These are phyloP conservation scores for Vireo altiloquus DNA, from an alignment of 2,113 vertebrate species.

Conservation along the genomic window DNA sequence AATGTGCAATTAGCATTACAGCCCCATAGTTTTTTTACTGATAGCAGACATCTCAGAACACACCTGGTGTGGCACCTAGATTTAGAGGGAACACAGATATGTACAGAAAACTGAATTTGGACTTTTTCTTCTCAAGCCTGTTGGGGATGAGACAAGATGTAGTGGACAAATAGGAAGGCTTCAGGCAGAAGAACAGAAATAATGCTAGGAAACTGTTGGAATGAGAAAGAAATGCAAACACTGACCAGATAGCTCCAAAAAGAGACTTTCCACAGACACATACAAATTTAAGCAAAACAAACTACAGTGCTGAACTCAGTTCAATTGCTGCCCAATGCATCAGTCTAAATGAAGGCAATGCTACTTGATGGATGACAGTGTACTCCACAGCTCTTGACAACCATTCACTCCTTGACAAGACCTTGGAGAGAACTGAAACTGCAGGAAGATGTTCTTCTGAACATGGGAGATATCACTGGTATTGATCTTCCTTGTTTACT, in stretches of 20 bases:
- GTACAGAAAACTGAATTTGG: not conserved
- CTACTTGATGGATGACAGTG: not conserved
- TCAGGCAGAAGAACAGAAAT: not conserved
- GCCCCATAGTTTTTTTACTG: not conserved
- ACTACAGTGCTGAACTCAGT: not conserved
- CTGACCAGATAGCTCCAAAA: not conserved
- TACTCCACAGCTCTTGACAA: not conserved
- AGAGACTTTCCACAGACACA: not conserved
- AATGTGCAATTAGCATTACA: not conserved
- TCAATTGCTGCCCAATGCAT: not conserved
- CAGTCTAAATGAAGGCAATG: not conserved
- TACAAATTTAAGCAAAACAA: not conserved
- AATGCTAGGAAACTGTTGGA: not conserved
- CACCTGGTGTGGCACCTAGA: not conserved
- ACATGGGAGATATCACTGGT: not conserved
- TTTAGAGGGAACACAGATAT: not conserved
- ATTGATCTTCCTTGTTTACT: not conserved
- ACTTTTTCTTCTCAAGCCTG: not conserved
- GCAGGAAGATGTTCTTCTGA: not conserved
- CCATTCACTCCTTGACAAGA: not conserved
- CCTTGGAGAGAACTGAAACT: not conserved
- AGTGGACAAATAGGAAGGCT: not conserved
- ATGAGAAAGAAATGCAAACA: not conserved
- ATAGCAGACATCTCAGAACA: not conserved
- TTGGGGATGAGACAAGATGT: not conserved